Evolutionary conservation across 2,888 invertebrate genomes (phyloP), one percentile per base, ranked within the genome.

Genomic region (Agrochola lota): DNA sequence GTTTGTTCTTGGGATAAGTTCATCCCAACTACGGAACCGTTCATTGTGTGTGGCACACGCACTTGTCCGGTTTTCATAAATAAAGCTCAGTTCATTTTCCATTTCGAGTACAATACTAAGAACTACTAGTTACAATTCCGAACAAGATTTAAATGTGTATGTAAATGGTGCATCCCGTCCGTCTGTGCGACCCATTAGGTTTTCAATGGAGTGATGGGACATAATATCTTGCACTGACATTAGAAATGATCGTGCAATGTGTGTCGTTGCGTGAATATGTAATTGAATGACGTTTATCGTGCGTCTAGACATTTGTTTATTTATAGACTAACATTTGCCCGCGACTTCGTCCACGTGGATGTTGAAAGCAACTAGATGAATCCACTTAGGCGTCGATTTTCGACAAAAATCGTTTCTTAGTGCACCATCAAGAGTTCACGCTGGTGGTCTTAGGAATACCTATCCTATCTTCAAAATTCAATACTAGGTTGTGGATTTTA

Each of bases 211-310:
- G 71, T 78, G 87, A 73, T 69, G 68, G 46, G 23, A 35, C 74
- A 35, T 64, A 12, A 72, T 62, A 64, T 62, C 46, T 69, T 84
- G 74, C 79, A 84, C 23, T 40, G 17, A 77, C 79, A 46, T 86
- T 55, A 83, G 74, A 72, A 84, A 84, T 86, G n/a, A 74, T 86
- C 80, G 55, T 83, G 83, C 83, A 83, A 57, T 74, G 66, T 40
- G 60, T 71, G 43, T 12, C 26, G 71, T 72, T 64, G 66, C 73
- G 55, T 80, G 62, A 74, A 70, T 60, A 40, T 66, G 7, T 69
- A 64, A 71, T 83, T n/a, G 52, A 23, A 84, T 84, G 66, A 78
- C 69, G 64, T 74, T 79, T 78, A 78, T 60, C 15, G 12, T 35
- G 12, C 40, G 77, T 83, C 83, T 83, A 77, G 83, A 82, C 83